Conservation (phyloP, 2,113 vertebrate species). For the Prionailurus viverrinus region DNA sequence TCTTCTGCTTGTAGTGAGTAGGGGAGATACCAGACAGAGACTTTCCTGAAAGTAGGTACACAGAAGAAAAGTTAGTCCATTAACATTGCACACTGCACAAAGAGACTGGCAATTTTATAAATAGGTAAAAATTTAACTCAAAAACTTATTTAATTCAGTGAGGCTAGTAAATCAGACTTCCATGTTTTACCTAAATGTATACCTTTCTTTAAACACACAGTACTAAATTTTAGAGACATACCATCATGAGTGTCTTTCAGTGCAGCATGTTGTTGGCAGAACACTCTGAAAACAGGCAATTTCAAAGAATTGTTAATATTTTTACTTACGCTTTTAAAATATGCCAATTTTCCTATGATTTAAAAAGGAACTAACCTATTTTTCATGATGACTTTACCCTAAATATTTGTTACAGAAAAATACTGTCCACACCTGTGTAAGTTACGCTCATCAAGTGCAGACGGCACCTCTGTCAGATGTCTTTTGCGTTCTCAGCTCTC, state of each 20-base stretch:
- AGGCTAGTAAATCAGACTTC: neutral
- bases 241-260: neutral
- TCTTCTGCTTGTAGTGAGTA: neutral
- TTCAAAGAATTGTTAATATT: slow-evolving; percentile 71
- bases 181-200: slow-evolving; percentile 9
- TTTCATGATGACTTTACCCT: neutral
- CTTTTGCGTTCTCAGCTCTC: neutral
- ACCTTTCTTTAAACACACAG: slow-evolving; percentile 47
- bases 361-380: slow-evolving; percentile 58
- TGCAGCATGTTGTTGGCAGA: slow-evolving; percentile 85
- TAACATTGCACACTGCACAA: neutral
- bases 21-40: neutral
- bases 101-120: slow-evolving; percentile 25
- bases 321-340: slow-evolving; percentile 54
- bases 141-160: neutral
- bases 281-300: slow-evolving; percentile 85
- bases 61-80: neutral
- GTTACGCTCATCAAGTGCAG: neutral
- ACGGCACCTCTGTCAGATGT: neutral
- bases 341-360: slow-evolving; percentile 49
- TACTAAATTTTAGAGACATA: slow-evolving; percentile 66
- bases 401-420: neutral
- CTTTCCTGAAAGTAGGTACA: neutral
- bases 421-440: neutral
- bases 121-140: neutral